phyloP scores from a whole-genome alignment of 2,888 invertebrate species.

The Mylabris sibirica region DNA sequence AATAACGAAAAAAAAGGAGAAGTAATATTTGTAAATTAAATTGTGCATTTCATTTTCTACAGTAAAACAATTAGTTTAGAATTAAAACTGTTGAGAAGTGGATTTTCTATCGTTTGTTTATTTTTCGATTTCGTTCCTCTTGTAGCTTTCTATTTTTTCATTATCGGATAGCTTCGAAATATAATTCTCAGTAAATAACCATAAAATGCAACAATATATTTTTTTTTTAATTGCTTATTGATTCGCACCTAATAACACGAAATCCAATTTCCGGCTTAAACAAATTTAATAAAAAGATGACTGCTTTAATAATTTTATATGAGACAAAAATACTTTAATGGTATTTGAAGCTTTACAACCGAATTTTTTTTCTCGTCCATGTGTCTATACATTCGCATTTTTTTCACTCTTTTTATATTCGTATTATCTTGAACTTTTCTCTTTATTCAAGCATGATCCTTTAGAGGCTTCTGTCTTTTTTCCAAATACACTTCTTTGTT shows the following conservation, averaged over 20 bases:
- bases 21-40: no score
- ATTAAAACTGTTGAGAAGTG: no score
- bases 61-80: no score
- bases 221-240: background rate
- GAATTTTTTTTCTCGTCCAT: background rate
- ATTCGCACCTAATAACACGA: background rate
- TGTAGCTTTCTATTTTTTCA: no score
- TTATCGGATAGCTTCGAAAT: no score
- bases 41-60: no score
- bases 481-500: background rate
- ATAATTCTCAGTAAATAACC: background rate
- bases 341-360: slow-evolving; percentile 4
- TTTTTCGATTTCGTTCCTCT: no score
- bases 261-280: slow-evolving; percentile 8
- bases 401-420: background rate
- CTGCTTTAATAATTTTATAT: background rate
- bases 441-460: background rate
- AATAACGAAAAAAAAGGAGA: no score
- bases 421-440: background rate
- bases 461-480: background rate
- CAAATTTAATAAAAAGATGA: slow-evolving; percentile 3
- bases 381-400: no score
- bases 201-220: background rate
- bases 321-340: background rate
- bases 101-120: no score